Evolutionary conservation across 53 echinoderm and acorn worm genomes (phyloP), one percentile per base, ranked within the genome.

Genomic region (Crossaster papposus): DNA sequence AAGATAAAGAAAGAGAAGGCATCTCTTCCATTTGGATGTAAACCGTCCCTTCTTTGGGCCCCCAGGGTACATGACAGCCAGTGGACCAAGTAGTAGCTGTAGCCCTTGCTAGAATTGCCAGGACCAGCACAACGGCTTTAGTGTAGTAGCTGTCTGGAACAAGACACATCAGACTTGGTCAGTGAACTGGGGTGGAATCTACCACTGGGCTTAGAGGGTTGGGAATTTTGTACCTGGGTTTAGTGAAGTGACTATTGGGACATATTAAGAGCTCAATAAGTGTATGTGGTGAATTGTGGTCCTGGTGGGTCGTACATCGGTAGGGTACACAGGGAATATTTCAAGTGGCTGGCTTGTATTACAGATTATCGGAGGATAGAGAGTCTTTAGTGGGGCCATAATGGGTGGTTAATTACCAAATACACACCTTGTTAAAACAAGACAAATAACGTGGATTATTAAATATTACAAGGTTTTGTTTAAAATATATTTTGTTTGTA

Each of bases 161-260:
- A 31, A 73, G 72, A 33, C 70, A 84, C 50, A 36, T 20, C 35
- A 35, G 24, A 44, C 34, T 34, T 78, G 78, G 84, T 84, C 84
- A 84, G 72, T 84, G 84, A 84, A 84, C 84, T 65, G 52, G 72
- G 51, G 51, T 23, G 84, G 80, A 72, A 50, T 72, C 84, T 53
- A 72, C 84, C 84, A 84, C 72, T 84, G 54, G 52, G 5, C 51
- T 23, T 1, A 22, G 1, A 51, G 51, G 78, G 78, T 38, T 24
- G 78, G 26, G 5, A 76, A 11, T 51, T 44, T 51, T 50, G 20
- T 4, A 24, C n/a, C 23, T 10, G 6, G 24, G 17, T 11, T 26
- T 24, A 23, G n/a, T 26, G 24, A 68, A 12, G 17, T 18, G 68
- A 26, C 28, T 14, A n/a, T 4, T 68, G 5, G 26, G 68, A 68